A percentile compares a stretch with the other conserved stretches of the same genome.
Evolutionary conservation across 2,113 vertebrate genomes (phyloP).

Genomic region (Pelodiscus sinensis): DNA sequence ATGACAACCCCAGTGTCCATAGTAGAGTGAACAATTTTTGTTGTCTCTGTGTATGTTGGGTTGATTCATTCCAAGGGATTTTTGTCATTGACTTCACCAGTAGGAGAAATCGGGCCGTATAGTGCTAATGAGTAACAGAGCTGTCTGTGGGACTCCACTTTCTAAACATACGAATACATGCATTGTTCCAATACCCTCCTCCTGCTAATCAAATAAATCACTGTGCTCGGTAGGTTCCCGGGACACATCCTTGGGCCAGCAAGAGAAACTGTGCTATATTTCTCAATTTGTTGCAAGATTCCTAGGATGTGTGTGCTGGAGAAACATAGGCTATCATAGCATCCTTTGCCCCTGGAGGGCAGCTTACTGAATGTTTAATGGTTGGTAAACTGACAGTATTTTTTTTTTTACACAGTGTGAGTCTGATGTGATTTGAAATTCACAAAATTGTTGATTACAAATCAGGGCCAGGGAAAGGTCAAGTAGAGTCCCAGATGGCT

Average conservation of each 20-base stretch:
- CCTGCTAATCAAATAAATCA: background rate
- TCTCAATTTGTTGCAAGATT: background rate
- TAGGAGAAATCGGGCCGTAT: background rate
- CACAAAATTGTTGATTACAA: background rate
- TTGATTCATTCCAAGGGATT: background rate
- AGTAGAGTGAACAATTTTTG: background rate
- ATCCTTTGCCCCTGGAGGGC: background rate
- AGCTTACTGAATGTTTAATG: background rate
- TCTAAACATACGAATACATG: background rate
- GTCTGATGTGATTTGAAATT: background rate
- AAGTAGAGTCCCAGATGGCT: background rate
- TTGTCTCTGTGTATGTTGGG: background rate
- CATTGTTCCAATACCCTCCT: background rate
- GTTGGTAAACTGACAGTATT: background rate
- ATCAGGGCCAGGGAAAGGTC: constrained; percentile 25
- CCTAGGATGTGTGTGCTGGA: background rate
- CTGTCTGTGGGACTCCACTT: background rate
- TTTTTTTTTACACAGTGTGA: background rate
- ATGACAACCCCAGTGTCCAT: background rate
- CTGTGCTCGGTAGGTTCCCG: background rate
- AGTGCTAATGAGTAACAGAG: background rate
- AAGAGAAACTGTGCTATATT: background rate
- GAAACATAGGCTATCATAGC: background rate
- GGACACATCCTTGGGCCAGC: background rate
- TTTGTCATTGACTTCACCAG: background rate